These are phyloP conservation scores for Scytalopus superciliaris DNA, from an alignment of 2,113 vertebrate genomes.

Conservation along the genomic window DNA sequence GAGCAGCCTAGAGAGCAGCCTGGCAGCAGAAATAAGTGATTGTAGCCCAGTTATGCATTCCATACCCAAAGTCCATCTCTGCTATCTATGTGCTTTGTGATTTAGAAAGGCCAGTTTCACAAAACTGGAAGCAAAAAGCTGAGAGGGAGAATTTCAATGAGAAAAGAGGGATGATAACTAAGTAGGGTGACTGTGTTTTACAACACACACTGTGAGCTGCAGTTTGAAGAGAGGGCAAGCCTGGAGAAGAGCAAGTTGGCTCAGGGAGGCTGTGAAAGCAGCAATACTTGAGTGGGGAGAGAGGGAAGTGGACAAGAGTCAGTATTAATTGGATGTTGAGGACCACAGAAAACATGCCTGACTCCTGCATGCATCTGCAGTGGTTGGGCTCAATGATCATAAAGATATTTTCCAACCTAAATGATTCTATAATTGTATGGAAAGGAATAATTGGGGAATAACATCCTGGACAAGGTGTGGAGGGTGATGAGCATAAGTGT, in stretches of 20 bases:
- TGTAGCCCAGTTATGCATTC: neutral
- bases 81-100: fast-evolving
- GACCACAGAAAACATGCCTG: neutral
- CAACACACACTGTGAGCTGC: neutral
- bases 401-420: neutral
- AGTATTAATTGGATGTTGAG: neutral
- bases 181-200: neutral
- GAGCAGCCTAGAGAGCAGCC: neutral
- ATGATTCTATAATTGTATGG: neutral
- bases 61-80: neutral
- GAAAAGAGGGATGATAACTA: neutral
- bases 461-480: neutral
- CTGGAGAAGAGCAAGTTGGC: neutral
- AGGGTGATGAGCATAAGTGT: neutral
- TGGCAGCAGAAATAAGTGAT: neutral
- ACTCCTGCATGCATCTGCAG: neutral
- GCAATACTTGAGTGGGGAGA: neutral
- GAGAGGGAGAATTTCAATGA: neutral
- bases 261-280: neutral
- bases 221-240: neutral
- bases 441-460: neutral
- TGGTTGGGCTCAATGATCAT: neutral
- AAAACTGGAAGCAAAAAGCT: neutral
- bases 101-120: neutral
- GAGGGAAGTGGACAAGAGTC: neutral